phyloP scores from a whole-genome alignment of 1,140 invertebrate species.

The Apolygus lucorum region DNA sequence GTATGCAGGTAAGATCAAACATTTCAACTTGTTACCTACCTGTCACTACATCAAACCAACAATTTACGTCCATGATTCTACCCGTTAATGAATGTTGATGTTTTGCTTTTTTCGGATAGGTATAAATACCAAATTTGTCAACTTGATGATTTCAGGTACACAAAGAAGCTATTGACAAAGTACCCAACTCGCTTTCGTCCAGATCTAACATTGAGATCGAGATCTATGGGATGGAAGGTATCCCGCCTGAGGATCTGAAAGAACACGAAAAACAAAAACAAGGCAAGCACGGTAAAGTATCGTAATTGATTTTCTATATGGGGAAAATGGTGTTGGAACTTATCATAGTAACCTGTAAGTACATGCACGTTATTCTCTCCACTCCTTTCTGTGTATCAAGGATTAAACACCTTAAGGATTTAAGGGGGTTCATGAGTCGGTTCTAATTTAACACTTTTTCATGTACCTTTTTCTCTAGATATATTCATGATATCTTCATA shows the following conservation, averaged over 20 bases:
- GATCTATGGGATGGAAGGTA: conserved; percentile 99
- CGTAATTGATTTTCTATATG: too few species aligned
- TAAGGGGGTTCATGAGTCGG: too few species aligned
- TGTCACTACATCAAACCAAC: too few species aligned
- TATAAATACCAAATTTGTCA: conserved; percentile 1
- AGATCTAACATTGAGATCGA: conserved; percentile 98
- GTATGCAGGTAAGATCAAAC: conserved; percentile 96
- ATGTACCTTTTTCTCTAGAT: too few species aligned
- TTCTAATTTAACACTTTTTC: too few species aligned
- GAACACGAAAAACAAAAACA: conserved; percentile 29
- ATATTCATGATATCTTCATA: too few species aligned
- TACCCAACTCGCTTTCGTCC: conserved; percentile 96
- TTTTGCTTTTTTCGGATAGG: conserved; percentile 10
- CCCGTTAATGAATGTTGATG: not conserved
- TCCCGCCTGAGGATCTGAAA: conserved; percentile 52
- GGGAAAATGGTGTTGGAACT: too few species aligned
- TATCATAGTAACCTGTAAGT: too few species aligned
- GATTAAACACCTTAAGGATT: too few species aligned
- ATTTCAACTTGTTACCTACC: not conserved
- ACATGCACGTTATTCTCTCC: too few species aligned
- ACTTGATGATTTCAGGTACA: conserved; percentile 65
- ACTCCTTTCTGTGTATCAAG: too few species aligned
- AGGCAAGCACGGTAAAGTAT: conserved; percentile 20
- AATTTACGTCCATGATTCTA: not conserved
- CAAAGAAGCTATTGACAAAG: conserved; percentile 99